Conservation (phyloP, 2,797 vertebrate genomes). For the Enteromius treurensis region DNA sequence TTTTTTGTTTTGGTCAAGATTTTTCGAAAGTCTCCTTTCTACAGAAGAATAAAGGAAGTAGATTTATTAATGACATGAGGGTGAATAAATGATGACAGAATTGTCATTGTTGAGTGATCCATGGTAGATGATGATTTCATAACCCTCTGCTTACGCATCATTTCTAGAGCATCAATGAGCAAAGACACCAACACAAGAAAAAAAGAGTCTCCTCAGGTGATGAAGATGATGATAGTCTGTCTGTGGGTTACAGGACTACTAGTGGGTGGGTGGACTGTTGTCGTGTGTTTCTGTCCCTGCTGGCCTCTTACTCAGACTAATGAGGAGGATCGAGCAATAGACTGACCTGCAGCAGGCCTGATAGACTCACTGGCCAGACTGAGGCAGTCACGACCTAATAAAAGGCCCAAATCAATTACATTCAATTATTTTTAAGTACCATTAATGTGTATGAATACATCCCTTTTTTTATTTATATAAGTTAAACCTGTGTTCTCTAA, state of each 20-base stretch:
- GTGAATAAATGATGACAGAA: neutral
- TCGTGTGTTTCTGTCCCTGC: neutral
- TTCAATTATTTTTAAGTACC: neutral
- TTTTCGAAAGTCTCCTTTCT: neutral
- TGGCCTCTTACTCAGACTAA: neutral
- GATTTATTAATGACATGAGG: neutral
- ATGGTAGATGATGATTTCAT: neutral
- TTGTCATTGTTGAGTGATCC: neutral
- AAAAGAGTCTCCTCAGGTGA: neutral
- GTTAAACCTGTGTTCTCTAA: neutral
- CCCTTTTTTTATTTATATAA: neutral
- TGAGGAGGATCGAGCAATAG: neutral
- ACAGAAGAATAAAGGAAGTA: neutral
- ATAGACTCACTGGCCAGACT: neutral
- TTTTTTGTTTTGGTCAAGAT: neutral
- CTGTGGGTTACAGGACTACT: neutral
- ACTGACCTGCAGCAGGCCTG: constrained; percentile 5
- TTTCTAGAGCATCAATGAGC: neutral
- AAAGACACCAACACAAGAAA: neutral
- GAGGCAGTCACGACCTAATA: neutral
- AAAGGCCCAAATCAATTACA: neutral
- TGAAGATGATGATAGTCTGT: neutral
- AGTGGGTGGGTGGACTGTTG: neutral
- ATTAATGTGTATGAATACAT: neutral
- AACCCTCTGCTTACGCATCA: neutral